Evolutionary conservation across 2,888 invertebrate species (phyloP).

Genomic region (Chymomyza procnemis): DNA sequence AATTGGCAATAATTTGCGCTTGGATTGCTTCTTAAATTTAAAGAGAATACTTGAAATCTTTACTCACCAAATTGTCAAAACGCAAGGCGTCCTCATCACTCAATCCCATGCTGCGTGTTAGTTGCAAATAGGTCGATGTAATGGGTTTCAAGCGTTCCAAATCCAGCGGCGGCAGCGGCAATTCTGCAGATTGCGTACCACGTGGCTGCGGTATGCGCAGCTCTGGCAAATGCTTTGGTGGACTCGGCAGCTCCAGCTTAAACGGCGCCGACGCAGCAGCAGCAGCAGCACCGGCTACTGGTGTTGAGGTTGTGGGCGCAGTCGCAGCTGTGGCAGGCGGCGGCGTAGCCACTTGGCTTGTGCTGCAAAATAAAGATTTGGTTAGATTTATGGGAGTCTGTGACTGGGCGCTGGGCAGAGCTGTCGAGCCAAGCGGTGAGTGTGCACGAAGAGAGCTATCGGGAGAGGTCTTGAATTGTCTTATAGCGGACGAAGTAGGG

Average conservation of each 20-base stretch:
- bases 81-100: slow-evolving; percentile 82
- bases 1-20: not conserved
- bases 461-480: slow-evolving; percentile 53
- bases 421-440: slow-evolving; percentile 42
- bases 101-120: slow-evolving; percentile 87
- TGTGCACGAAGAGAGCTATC: slow-evolving; percentile 43
- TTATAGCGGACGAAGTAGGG: slow-evolving; percentile 13
- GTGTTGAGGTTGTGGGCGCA: slow-evolving; percentile 43
- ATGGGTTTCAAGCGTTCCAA: slow-evolving; percentile 86
- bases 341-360: slow-evolving; percentile 43
- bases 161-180: slow-evolving; percentile 66
- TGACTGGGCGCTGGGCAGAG: slow-evolving; percentile 40
- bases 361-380: slow-evolving; percentile 70
- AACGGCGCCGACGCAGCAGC: slow-evolving; percentile 34
- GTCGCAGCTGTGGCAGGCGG: slow-evolving; percentile 5
- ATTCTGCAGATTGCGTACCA: slow-evolving; percentile 30
- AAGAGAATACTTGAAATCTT: slow-evolving; percentile 77
- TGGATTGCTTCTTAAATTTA: slow-evolving; percentile 32
- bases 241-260: slow-evolving; percentile 58
- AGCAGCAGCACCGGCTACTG: slow-evolving; percentile 31
- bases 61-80: slow-evolving; percentile 82
- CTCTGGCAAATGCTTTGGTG: slow-evolving; percentile 53
- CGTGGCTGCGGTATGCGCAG: slow-evolving; percentile 58
- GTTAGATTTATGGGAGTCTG: slow-evolving; percentile 75
- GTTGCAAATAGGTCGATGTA: slow-evolving; percentile 92